Base-by-base conservation (phyloP, 2,797 vertebrate species). In the Apodemus agrarius region DNA sequence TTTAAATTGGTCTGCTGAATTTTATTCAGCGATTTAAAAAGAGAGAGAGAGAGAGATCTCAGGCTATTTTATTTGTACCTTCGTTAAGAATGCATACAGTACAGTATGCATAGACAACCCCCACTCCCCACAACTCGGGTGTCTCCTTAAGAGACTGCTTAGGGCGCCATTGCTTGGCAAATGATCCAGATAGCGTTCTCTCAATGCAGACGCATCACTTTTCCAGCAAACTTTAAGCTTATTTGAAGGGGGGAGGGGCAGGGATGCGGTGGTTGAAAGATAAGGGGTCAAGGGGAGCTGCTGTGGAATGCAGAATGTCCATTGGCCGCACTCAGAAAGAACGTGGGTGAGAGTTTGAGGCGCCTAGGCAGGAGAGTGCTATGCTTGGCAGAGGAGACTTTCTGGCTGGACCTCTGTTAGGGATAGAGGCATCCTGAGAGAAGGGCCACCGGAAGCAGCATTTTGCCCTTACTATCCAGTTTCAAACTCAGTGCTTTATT, bases 1-100 rank as follows among this genome's bases (percentile, higher is more conserved):
- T 97, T 97, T 97, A 97, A 97, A 97, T 88, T 93, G 21, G 57
- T 67, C 57, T 17, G 0, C 79, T 96, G 82, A 86, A 97, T 83
- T 88, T 74, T 52, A 96, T 97, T 95, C 94, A 96, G 83, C 79
- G 76, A 26, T 80, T 43, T 43, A 43, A 43, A 43, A 43, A 43
- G 43, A 43, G n/a, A 43, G 6, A 43, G 6, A 43, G 6, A 43
- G 6, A 43, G 69, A 88, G 88, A 76, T 52, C 72, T 24, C 67
- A 17, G 69, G 83, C 54, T 89, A 72, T 95, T 94, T 96, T 92
- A 93, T 94, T 95, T 90, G 76, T 79, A 22, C 29, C 29, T 93
- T 86, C 89, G 76, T 96, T 92, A 61, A 96, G 43, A 21, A 43
- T 43, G 43, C 43, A 43, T 76, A 59, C 84, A 92, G 88, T 10